Evolutionary conservation across 2,888 invertebrate species (phyloP), one percentile per base, ranked within the genome.

Genomic region (Kryphioiulus occultus): DNA sequence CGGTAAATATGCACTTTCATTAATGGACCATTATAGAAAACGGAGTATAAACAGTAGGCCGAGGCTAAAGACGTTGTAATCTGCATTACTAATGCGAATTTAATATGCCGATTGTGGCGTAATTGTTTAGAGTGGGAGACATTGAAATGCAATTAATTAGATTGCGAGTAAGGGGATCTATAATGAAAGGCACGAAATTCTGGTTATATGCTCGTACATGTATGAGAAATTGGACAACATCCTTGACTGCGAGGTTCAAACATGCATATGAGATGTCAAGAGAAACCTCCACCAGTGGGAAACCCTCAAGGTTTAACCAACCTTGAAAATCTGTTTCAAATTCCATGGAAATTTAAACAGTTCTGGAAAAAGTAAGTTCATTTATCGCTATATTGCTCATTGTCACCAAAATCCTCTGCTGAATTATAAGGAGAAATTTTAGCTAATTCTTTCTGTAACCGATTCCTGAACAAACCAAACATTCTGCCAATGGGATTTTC

Each of bases 71-170:
- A 86, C 22, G 30, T 19, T 22, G 26, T n/a, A 47, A 86, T 86
- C 22, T 53, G 86, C 53, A 86, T 86, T 86, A 47, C 86, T 86
- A 86, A 86, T 86, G 86, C 32, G 86, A 86, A 47, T 86, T 86
- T 86, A 53, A 86, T 86, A 86, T 53, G 47, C 32, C 86, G 26
- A 86, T 53, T 85, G 53, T 86, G 86, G 86, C 86, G 47, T 86
- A 86, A 86, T 86, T 86, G 39, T 85, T 86, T 53, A 86, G 86
- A 53, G 86, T 53, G 44, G 53, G 32, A 47, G 53, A 47, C 32
- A 30, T 35, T 26, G 44, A 47, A 53, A 86, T 32, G 32, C 26
- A 47, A 22, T 39, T 85, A 85, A 42, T 39, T 85, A 85, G 42
- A 35, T 39, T 85, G 22, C 12, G 4, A 39, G 44, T 2, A 10